These are phyloP conservation scores for Hippoglossus stenolepis DNA, from an alignment of 2,113 vertebrate species.

Conservation along the genomic window DNA sequence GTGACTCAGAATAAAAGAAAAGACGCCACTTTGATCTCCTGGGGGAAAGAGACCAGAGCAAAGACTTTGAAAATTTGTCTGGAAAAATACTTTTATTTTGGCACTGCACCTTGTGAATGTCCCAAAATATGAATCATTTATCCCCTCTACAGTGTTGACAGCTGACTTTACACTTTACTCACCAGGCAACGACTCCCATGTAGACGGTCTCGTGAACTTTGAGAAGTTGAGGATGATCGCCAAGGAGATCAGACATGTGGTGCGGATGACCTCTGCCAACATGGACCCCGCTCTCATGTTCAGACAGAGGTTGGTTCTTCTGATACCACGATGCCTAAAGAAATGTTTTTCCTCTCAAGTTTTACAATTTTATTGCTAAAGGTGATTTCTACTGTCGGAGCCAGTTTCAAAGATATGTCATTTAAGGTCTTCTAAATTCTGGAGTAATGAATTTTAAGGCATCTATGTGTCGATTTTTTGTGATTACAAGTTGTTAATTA, in stretches of 20 bases:
- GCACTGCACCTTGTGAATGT: neutral
- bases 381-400: neutral
- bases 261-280: slow-evolving; percentile 95
- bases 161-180: slow-evolving; percentile 1
- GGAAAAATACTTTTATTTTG: slow-evolving; percentile 11
- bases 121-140: slow-evolving; percentile 23
- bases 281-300: slow-evolving; percentile 99
- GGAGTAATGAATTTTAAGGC: neutral
- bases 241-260: slow-evolving; percentile 94
- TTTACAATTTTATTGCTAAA: neutral
- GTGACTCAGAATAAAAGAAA: slow-evolving; percentile 6
- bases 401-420: neutral
- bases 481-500: neutral
- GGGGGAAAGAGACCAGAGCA: slow-evolving; percentile 10
- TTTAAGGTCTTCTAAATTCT: neutral
- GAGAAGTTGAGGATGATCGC: slow-evolving; percentile 98
- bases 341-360: neutral
- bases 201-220: slow-evolving; percentile 97
- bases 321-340: neutral
- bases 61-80: slow-evolving; percentile 17
- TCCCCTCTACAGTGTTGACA: neutral
- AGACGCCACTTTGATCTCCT: slow-evolving; percentile 19
- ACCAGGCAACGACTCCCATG: slow-evolving; percentile 93
- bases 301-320: slow-evolving; percentile 90
- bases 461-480: neutral